A percentile compares a stretch with the other conserved stretches of the same genome.
phyloP scores from a whole-genome alignment of 2,113 vertebrate genomes.

The Podarcis cretensis region DNA sequence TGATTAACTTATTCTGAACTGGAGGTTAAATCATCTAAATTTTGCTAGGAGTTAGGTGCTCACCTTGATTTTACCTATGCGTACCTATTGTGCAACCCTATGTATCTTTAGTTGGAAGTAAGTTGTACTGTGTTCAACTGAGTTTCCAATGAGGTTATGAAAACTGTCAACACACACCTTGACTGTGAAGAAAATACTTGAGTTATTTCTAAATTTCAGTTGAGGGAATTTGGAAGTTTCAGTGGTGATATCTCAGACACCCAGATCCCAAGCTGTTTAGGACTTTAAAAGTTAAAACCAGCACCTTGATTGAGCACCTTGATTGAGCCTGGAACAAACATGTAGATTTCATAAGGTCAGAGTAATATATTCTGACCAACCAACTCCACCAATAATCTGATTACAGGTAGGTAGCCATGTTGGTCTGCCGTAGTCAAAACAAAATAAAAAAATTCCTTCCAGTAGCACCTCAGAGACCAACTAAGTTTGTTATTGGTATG shows the following conservation, averaged over 20 bases:
- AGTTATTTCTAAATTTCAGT: neutral
- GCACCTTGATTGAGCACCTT: too few relatives aligned
- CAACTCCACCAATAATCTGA: neutral
- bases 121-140: too few relatives aligned
- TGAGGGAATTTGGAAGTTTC: neutral
- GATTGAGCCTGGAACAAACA: too few relatives aligned
- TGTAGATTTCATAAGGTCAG: too few relatives aligned
- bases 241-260: too few relatives aligned
- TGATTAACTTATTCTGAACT: conserved; percentile 24
- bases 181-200: neutral
- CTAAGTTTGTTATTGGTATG: too few relatives aligned
- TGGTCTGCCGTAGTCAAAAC: too few relatives aligned
- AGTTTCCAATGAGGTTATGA: neutral
- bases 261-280: neutral
- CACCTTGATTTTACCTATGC: neutral
- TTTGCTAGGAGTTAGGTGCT: conserved; percentile 6
- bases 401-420: neutral
- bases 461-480: too few relatives aligned
- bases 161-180: neutral
- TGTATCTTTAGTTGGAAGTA: neutral
- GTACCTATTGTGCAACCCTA: neutral
- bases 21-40: conserved; percentile 27
- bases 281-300: too few relatives aligned
- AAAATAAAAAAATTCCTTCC: too few relatives aligned
- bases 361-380: too few relatives aligned